These are phyloP conservation scores for Ornithoptera alexandrae DNA, from an alignment of 2,888 invertebrate genomes.

Conservation along the genomic window DNA sequence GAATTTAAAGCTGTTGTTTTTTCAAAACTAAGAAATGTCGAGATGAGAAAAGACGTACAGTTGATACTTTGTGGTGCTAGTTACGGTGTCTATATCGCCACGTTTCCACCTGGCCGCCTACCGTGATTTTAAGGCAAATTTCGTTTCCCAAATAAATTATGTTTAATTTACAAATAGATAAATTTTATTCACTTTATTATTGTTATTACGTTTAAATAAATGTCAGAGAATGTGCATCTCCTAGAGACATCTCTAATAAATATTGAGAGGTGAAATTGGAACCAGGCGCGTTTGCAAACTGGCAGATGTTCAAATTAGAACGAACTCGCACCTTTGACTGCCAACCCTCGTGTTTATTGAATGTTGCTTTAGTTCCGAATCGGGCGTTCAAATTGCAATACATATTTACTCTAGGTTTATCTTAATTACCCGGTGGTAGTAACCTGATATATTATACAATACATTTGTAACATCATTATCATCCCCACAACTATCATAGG, in stretches of 20 bases:
- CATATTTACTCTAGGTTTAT: conserved; percentile 24
- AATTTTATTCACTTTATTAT: background rate
- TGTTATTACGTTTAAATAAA: background rate
- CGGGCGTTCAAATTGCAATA: conserved; percentile 29
- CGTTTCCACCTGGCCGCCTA: no score
- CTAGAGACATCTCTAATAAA: conserved; percentile 49
- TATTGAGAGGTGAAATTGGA: conserved; percentile 55
- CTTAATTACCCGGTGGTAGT: background rate
- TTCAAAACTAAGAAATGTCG: no score
- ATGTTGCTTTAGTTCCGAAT: conserved; percentile 34
- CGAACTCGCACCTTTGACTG: conserved; percentile 62
- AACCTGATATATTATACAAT: no score
- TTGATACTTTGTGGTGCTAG: no score
- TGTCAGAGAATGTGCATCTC: conserved; percentile 29
- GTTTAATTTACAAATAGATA: no score
- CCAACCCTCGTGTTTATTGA: conserved; percentile 47
- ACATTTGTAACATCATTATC: no score
- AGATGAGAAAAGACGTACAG: no score
- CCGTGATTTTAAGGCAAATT: no score
- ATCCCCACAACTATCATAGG: no score
- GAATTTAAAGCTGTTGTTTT: no score
- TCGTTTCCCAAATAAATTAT: no score
- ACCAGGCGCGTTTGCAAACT: conserved; percentile 44
- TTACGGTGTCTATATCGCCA: no score
- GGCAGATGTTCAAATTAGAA: conserved; percentile 60